A percentile compares a stretch with the other conserved stretches of the same genome.
Evolutionary conservation across 2,888 invertebrate genomes (phyloP).

Genomic region (Hemicrepidius hirtus): DNA sequence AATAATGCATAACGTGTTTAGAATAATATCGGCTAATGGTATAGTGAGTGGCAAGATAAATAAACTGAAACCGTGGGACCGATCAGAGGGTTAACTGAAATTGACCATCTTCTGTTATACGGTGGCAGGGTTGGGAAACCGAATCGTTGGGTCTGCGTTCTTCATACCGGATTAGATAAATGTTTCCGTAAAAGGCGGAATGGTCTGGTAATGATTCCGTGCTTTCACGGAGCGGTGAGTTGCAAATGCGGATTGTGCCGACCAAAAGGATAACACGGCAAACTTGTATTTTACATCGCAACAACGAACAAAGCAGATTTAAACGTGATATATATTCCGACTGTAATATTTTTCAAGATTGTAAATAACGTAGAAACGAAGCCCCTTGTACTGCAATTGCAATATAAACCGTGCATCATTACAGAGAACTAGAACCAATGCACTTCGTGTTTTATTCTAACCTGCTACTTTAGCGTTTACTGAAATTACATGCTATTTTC

Average conservation of each 20-base stretch:
- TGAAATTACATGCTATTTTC: conserved; percentile 44
- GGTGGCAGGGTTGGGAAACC: conserved; percentile 28
- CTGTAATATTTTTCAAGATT: conserved; percentile 55
- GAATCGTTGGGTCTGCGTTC: conserved; percentile 39
- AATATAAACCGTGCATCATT: conserved; percentile 49
- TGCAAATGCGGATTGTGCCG: conserved; percentile 53
- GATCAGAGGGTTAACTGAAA: conserved; percentile 13
- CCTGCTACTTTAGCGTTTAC: conserved; percentile 40
- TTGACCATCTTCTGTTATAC: conserved; percentile 10
- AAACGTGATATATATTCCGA: conserved; percentile 58
- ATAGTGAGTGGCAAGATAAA: conserved; percentile 26
- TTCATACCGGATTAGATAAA: conserved; percentile 59
- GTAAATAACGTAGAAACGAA: conserved; percentile 54
- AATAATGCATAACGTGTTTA: conserved; percentile 43
- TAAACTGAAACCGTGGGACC: conserved; percentile 23
- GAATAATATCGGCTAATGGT: conserved; percentile 34
- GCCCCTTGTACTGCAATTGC: conserved; percentile 54
- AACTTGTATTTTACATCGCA: conserved; percentile 52
- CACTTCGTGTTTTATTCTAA: conserved; percentile 34
- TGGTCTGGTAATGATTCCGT: conserved; percentile 58
- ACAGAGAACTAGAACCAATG: conserved; percentile 20
- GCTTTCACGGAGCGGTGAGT: conserved; percentile 59
- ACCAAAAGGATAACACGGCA: conserved; percentile 49
- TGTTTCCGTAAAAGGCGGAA: conserved; percentile 61
- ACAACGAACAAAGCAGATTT: conserved; percentile 58